Conservation (phyloP, 2,797 vertebrate genomes). For the Sternarchorhynchus goeldii region DNA sequence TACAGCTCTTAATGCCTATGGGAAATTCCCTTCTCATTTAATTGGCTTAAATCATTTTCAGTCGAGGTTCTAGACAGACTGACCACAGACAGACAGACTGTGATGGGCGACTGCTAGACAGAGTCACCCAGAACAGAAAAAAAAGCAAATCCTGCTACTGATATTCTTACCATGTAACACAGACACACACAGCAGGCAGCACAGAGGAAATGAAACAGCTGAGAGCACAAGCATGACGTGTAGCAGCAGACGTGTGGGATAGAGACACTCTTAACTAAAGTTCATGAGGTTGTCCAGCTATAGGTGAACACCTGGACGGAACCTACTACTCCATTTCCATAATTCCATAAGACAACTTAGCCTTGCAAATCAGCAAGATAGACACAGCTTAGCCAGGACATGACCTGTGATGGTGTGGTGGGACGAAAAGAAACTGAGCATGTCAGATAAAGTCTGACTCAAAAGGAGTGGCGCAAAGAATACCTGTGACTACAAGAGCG, state of each 20-base stretch:
- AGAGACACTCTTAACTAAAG: conserved; percentile 7
- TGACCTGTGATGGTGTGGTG: neutral
- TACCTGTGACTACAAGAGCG: too few species aligned
- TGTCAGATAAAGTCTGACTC: too few species aligned
- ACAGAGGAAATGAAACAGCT: neutral
- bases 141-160: neutral
- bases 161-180: neutral
- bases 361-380: conserved; percentile 3
- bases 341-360: conserved; percentile 22
- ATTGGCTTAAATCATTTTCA: neutral
- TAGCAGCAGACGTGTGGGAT: neutral
- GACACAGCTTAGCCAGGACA: conserved; percentile 11
- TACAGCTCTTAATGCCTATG: neutral
- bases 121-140: too few species aligned
- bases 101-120: too few species aligned
- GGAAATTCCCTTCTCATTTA: neutral
- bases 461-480: too few species aligned
- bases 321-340: conserved; percentile 14
- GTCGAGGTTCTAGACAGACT: neutral
- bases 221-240: neutral
- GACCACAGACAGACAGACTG: neutral
- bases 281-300: neutral
- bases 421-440: neutral
- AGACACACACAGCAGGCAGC: neutral
- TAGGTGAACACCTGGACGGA: conserved; percentile 19